These are phyloP conservation scores for Synanthedon vespiformis DNA, from an alignment of 2,888 invertebrate genomes.

Conservation along the genomic window DNA sequence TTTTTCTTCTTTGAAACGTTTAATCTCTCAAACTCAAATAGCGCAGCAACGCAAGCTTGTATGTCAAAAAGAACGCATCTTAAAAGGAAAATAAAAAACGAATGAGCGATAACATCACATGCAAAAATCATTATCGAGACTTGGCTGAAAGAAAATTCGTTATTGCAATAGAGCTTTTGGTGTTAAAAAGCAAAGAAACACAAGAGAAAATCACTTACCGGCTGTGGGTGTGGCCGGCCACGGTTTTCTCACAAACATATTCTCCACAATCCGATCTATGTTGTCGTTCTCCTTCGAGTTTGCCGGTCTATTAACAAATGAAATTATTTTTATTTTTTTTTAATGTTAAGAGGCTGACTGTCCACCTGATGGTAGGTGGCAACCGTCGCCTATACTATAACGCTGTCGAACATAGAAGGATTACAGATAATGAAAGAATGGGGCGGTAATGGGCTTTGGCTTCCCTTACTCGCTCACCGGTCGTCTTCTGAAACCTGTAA, in stretches of 20 bases:
- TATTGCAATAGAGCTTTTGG: no score
- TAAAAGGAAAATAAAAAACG: neutral
- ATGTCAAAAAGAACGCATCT: slow-evolving; percentile 1
- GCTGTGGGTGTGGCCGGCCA: slow-evolving; percentile 49
- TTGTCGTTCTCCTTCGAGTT: slow-evolving; percentile 67
- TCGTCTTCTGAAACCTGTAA: no score
- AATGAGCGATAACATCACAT: no score
- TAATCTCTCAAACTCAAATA: neutral
- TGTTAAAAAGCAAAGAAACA: no score
- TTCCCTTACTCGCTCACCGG: no score
- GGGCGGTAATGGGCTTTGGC: no score
- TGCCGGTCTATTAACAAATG: slow-evolving; percentile 28
- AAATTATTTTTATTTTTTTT: neutral
- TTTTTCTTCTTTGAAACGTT: neutral
- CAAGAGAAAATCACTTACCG: slow-evolving; percentile 25
- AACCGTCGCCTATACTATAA: no score
- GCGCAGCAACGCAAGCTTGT: neutral
- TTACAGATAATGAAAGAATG: neutral
- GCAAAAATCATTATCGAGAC: no score
- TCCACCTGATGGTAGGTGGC: no score
- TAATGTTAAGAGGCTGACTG: no score
- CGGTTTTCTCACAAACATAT: slow-evolving; percentile 73
- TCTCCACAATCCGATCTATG: slow-evolving; percentile 74
- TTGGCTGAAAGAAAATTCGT: no score
- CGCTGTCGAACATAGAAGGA: neutral